phyloP scores from a whole-genome alignment of 2,113 vertebrate species.

The Ammodytes dubius region DNA sequence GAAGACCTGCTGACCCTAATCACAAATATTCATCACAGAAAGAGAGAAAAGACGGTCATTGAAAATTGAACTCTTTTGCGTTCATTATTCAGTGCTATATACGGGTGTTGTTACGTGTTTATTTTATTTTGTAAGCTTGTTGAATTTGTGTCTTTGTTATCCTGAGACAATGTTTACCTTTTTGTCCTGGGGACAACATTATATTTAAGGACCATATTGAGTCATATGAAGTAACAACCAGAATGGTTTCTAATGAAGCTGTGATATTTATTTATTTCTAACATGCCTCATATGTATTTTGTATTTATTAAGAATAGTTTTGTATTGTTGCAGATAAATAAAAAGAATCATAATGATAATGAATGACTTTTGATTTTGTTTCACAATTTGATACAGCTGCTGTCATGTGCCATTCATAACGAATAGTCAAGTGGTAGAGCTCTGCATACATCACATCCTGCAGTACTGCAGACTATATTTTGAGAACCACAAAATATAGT shows the following conservation, averaged over 20 bases:
- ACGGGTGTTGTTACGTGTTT: not conserved
- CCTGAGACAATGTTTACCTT: conserved; percentile 10
- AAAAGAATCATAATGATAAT: conserved; percentile 9
- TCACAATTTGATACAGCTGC: not conserved
- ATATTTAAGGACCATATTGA: conserved; percentile 51
- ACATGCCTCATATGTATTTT: conserved; percentile 39
- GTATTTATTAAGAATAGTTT: conserved; percentile 54
- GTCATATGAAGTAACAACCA: not conserved
- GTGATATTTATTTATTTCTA: conserved; percentile 50
- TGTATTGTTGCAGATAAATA: conserved; percentile 34
- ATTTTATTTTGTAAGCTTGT: not conserved
- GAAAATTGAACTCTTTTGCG: not conserved
- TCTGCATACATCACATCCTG: conserved; percentile 53
- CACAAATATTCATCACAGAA: conserved; percentile 12
- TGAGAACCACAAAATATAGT: conserved; percentile 17
- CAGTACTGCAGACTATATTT: conserved; percentile 22
- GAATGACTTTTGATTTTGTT: not conserved
- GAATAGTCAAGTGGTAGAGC: not conserved
- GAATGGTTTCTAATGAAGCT: not conserved
- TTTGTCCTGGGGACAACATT: conserved; percentile 73
- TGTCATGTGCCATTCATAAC: not conserved
- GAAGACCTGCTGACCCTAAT: conserved; percentile 19
- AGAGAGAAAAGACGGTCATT: not conserved
- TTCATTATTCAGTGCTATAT: not conserved
- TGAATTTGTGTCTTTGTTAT: conserved; percentile 33